Conservation (phyloP, 2,113 vertebrate genomes). For the Halcyon malimbica region DNA sequence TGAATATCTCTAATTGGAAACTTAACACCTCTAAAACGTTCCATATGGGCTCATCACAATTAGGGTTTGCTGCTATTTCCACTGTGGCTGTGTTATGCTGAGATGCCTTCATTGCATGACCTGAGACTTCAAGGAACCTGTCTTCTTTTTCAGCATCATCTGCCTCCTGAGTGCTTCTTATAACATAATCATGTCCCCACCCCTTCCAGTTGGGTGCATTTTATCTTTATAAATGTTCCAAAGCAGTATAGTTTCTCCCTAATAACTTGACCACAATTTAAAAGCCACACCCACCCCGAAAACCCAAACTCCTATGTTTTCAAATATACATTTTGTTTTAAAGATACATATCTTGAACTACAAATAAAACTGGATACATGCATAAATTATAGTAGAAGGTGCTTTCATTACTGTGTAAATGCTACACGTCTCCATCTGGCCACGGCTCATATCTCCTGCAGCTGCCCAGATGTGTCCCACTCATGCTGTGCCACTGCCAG, state of each 20-base stretch:
- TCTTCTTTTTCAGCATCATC: neutral
- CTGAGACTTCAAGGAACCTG: neutral
- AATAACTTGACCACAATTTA: neutral
- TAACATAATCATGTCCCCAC: accelerated
- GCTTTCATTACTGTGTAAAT: no score
- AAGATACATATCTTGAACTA: neutral
- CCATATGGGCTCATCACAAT: constrained; percentile 24
- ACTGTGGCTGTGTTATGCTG: neutral
- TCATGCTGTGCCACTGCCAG: accelerated
- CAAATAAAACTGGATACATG: accelerated
- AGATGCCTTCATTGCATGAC: neutral
- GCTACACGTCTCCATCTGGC: neutral
- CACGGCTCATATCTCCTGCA: accelerated
- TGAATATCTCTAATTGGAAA: constrained; percentile 52
- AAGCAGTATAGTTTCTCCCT: neutral
- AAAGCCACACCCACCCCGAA: neutral
- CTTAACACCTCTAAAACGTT: constrained; percentile 50
- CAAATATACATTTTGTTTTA: neutral
- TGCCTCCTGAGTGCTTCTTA: neutral
- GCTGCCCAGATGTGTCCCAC: accelerated
- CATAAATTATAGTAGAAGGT: neutral
- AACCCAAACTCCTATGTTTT: neutral
- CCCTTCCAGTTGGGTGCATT: neutral
- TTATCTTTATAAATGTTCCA: neutral
- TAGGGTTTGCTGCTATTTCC: neutral